Evolutionary conservation across 1,140 invertebrate genomes (phyloP), one percentile per base, ranked within the genome.

Genomic region (Drosophila santomea): DNA sequence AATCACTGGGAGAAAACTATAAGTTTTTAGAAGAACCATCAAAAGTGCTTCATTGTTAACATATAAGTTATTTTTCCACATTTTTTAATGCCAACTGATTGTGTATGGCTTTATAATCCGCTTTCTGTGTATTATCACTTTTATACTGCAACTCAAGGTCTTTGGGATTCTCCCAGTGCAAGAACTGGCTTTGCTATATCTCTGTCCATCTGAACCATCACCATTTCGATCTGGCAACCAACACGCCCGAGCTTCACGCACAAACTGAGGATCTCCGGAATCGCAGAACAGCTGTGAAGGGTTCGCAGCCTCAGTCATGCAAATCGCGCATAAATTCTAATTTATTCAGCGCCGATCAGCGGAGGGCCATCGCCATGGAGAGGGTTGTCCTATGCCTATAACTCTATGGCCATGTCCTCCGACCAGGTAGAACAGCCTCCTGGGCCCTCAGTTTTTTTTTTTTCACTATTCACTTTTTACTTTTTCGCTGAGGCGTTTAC

Each of bases 271-370:
- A 86, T 78, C 66, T 52, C 25, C n/a, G 12, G 11, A 44, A 39
- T 41, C 44, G 28, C 17, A 10, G 23, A 62, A 62, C 83, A 76
- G 63, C 79, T 86, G 79, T 71, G 74, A 55, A 39, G 52, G 64
- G 64, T 68, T 68, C 38, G 17, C 59, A 25, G 63, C 51, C 58
- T 69, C 64, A 81, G 47, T 79, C 76, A 91, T 91, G 89, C 84
- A 86, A 91, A 89, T 91, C 74, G 78, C 57, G 50, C 63, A 85
- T 91, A 91, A 91, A 89, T 86, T 91, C 63, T 80, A 91, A 91
- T 91, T 91, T 91, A 91, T 91, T 73, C 89, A 79, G 36, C 48
- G 48, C 35, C 45, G 58, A 54, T 55, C 54, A 32, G n/a, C 23
- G 25, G 39, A 51, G 8, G 56, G 47, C 20, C 32, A 14, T 17